Percentiles rank a stretch among this genome's conserved stretches.
Evolutionary conservation across 2,113 vertebrate genomes (phyloP).

Genomic region (Misgurnus mizolepis): DNA sequence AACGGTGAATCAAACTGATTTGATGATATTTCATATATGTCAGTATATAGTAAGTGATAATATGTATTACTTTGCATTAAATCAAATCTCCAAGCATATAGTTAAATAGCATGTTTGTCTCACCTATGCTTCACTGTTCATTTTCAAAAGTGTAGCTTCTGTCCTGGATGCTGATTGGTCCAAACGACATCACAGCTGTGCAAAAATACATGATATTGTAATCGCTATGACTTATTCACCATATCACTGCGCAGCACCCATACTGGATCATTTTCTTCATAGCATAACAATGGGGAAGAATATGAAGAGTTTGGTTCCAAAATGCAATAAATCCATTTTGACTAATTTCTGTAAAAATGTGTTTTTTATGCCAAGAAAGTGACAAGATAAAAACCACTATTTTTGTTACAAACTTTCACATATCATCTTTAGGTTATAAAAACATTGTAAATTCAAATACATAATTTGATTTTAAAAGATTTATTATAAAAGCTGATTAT

Average conservation of each 20-base stretch:
- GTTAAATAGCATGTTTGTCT: slow-evolving; percentile 5
- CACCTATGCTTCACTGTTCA: neutral
- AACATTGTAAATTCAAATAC: too few relatives aligned
- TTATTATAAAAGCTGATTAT: too few relatives aligned
- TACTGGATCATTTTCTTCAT: neutral
- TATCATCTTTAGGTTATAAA: too few relatives aligned
- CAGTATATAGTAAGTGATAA: neutral
- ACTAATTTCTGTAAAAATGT: too few relatives aligned
- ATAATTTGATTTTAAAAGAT: too few relatives aligned
- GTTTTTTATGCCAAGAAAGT: too few relatives aligned
- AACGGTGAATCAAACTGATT: neutral
- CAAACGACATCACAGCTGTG: neutral
- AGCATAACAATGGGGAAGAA: neutral
- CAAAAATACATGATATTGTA: neutral
- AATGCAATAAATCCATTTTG: too few relatives aligned
- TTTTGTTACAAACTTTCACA: too few relatives aligned
- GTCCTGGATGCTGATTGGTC: neutral
- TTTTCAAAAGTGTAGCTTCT: neutral
- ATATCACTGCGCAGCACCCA: neutral
- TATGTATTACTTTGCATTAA: neutral
- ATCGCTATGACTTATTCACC: neutral
- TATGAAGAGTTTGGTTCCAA: too few relatives aligned
- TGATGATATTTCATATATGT: neutral
- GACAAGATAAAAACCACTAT: too few relatives aligned
- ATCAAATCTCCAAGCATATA: too few relatives aligned